Evolutionary conservation across 2,888 invertebrate species (phyloP).

Genomic region (Archips xylosteana): DNA sequence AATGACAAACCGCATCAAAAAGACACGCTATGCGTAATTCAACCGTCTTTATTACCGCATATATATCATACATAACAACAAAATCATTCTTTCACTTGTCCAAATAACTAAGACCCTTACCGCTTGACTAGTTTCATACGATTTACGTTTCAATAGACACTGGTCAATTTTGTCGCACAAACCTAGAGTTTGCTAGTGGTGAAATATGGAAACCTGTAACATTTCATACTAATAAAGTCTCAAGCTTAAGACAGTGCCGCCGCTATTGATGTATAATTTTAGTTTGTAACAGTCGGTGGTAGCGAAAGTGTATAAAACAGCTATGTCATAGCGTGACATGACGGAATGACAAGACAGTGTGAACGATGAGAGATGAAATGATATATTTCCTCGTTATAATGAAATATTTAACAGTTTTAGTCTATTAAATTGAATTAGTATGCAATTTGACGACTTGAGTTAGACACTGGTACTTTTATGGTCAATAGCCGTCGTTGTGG

Average conservation of each 20-base stretch:
- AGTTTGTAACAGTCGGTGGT: constrained; percentile 16
- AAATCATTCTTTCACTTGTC: constrained; percentile 23
- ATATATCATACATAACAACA: constrained; percentile 30
- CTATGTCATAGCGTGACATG: constrained; percentile 38
- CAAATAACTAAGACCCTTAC: constrained; percentile 13
- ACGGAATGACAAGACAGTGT: constrained; percentile 26
- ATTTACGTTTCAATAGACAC: not conserved
- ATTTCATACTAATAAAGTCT: not conserved
- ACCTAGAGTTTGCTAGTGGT: not conserved
- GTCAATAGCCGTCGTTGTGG: not conserved
- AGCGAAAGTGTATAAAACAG: constrained; percentile 61
- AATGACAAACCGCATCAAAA: constrained; percentile 14
- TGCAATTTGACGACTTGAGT: not conserved
- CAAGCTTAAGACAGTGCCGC: constrained; percentile 11
- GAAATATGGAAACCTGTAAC: constrained; percentile 9
- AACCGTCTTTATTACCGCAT: constrained; percentile 34
- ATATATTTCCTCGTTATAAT: not conserved
- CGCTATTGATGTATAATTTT: constrained; percentile 1
- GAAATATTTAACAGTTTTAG: constrained; percentile 3
- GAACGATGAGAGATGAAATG: constrained; percentile 1
- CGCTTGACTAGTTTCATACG: not conserved
- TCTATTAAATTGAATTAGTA: constrained; percentile 1
- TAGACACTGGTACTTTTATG: not conserved
- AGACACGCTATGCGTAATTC: constrained; percentile 21
- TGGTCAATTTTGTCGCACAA: constrained; percentile 9